A percentile compares a stretch with the other conserved stretches of the same genome.
These are phyloP conservation scores for Liodrosophila aerea DNA, from an alignment of 2,888 invertebrate species.

Conservation along the genomic window DNA sequence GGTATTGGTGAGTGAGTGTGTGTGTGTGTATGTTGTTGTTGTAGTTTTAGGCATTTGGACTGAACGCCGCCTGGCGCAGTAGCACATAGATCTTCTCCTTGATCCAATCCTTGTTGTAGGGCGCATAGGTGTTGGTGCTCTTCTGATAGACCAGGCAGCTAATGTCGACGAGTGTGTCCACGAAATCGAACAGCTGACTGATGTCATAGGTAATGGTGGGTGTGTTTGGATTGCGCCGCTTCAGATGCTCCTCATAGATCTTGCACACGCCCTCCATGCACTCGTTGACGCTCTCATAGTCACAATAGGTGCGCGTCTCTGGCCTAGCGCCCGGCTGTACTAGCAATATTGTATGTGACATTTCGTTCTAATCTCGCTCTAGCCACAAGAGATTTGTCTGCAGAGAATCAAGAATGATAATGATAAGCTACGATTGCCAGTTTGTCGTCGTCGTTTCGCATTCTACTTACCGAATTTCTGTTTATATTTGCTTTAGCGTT, in stretches of 20 bases:
- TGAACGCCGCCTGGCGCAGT: conserved; percentile 93
- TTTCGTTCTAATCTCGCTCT: too few species aligned
- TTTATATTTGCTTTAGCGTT: too few species aligned
- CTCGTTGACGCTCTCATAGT: conserved; percentile 98
- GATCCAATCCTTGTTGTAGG: conserved; percentile 99
- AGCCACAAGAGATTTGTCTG: too few species aligned
- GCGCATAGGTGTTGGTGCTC: conserved; percentile 96
- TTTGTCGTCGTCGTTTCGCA: too few species aligned
- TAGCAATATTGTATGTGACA: conserved; percentile 97
- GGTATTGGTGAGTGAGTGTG: not conserved
- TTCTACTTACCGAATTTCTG: too few species aligned
- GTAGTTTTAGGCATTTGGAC: conserved; percentile 59
- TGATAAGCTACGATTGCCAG: too few species aligned
- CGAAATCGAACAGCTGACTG: conserved; percentile 98
- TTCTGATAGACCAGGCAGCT: conserved; percentile 98
- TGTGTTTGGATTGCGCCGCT: conserved; percentile 96
- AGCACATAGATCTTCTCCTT: conserved; percentile 99
- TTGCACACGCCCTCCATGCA: conserved; percentile 99
- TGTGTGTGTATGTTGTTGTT: conserved; percentile 6
- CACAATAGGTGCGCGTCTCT: conserved; percentile 98
- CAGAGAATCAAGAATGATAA: too few species aligned
- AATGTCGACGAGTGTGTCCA: conserved; percentile 97
- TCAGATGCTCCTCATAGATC: conserved; percentile 99
- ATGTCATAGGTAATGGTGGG: conserved; percentile 99
- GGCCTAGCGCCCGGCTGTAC: conserved; percentile 97